phyloP scores from a whole-genome alignment of 2,113 vertebrate genomes.

The Brachypodius melanocephalos region DNA sequence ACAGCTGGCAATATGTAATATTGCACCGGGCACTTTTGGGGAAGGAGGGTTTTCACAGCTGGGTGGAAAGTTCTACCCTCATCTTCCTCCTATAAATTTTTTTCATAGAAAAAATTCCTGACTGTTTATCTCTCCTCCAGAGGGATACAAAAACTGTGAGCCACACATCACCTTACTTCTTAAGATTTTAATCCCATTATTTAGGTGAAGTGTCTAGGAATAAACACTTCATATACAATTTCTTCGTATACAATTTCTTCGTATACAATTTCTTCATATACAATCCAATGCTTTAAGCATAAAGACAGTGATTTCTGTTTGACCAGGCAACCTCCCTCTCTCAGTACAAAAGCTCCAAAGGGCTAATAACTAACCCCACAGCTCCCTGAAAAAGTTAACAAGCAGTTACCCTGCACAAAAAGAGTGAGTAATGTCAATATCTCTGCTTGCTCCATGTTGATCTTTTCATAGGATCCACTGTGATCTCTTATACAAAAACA shows the following conservation, averaged over 20 bases:
- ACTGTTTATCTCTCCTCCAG: background rate
- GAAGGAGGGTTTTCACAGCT: conserved; percentile 13
- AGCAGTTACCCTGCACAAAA: background rate
- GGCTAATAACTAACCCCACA: background rate
- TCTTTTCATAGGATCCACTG: background rate
- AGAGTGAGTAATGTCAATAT: background rate
- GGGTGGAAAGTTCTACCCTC: background rate
- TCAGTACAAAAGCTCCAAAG: background rate
- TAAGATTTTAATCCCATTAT: background rate
- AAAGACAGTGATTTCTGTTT: background rate
- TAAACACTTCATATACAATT: background rate
- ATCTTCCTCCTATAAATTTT: background rate
- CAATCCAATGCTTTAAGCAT: background rate
- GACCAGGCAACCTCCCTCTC: background rate
- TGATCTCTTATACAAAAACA: background rate
- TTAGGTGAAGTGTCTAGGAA: background rate
- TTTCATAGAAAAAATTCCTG: background rate
- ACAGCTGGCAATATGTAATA: conserved; percentile 10
- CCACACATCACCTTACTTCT: background rate
- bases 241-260: background rate
- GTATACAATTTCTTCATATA: background rate
- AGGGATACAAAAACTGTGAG: background rate
- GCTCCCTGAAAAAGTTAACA: background rate
- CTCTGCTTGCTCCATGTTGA: background rate
- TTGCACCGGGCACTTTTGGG: background rate